A percentile compares a stretch with the other conserved stretches of the same genome.
These are phyloP conservation scores for Diprion similis DNA, from an alignment of 1,140 invertebrate genomes.

Conservation along the genomic window DNA sequence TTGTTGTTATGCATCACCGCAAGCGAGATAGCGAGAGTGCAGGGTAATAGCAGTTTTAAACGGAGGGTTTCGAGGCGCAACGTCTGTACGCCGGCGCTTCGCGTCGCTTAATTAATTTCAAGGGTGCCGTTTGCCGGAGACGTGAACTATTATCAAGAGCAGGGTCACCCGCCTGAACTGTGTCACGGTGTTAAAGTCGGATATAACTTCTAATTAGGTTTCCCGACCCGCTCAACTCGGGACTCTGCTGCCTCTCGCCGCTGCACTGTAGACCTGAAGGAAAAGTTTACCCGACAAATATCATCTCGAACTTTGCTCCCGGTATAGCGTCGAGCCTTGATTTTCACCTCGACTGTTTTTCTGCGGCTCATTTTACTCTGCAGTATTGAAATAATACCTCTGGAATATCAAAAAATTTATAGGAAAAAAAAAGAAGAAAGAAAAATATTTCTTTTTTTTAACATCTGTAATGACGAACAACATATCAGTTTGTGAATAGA, in stretches of 20 bases:
- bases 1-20: too few species aligned
- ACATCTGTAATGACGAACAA: background rate
- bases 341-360: too few species aligned
- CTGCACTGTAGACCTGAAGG: too few species aligned
- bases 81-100: background rate
- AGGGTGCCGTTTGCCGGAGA: background rate
- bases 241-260: too few species aligned
- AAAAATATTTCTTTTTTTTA: too few species aligned
- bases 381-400: too few species aligned
- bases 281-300: too few species aligned
- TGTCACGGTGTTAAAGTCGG: background rate
- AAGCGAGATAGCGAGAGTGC: background rate
- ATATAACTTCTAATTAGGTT: background rate
- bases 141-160: conserved; percentile 3
- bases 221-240: background rate
- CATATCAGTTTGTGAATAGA: background rate
- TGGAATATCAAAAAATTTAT: too few species aligned
- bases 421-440: background rate
- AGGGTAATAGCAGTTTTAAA: too few species aligned
- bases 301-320: too few species aligned
- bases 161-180: background rate
- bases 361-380: too few species aligned
- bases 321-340: too few species aligned
- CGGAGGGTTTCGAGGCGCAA: background rate
- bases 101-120: background rate